These are phyloP conservation scores for Embiotoca jacksoni DNA, from an alignment of 2,113 vertebrate genomes.

Conservation along the genomic window DNA sequence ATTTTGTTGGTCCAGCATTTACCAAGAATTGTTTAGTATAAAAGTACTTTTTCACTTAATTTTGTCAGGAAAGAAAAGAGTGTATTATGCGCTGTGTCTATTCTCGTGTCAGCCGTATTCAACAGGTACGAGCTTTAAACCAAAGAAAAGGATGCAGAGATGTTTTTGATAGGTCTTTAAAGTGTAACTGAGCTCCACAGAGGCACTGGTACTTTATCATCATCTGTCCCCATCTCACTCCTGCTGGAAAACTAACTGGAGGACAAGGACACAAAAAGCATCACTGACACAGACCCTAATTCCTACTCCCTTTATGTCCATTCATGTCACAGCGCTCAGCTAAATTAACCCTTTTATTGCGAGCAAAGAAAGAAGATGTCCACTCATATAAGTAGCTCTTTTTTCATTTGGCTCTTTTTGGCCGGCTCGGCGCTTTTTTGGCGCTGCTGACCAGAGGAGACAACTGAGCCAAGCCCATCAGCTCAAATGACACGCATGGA, in stretches of 20 bases:
- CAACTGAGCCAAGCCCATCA: conserved; percentile 57
- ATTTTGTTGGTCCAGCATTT: no score
- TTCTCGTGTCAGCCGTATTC: background rate
- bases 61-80: no score
- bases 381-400: conserved; percentile 37
- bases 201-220: background rate
- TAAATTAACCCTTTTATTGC: conserved; percentile 50
- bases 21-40: no score
- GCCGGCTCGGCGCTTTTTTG: conserved; percentile 32
- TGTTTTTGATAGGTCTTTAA: no score
- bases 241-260: background rate
- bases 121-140: no score
- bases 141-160: background rate
- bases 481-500: conserved; percentile 67
- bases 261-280: background rate
- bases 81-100: background rate
- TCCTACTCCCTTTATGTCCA: conserved; percentile 8
- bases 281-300: background rate
- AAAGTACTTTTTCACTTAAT: no score
- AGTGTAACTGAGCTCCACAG: background rate
- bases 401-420: conserved; percentile 47
- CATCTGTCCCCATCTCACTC: conserved; percentile 4
- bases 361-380: conserved; percentile 25
- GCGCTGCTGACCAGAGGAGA: conserved; percentile 34
- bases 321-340: conserved; percentile 23